Conservation (phyloP, 2,113 vertebrate genomes). For the Equus quagga region DNA sequence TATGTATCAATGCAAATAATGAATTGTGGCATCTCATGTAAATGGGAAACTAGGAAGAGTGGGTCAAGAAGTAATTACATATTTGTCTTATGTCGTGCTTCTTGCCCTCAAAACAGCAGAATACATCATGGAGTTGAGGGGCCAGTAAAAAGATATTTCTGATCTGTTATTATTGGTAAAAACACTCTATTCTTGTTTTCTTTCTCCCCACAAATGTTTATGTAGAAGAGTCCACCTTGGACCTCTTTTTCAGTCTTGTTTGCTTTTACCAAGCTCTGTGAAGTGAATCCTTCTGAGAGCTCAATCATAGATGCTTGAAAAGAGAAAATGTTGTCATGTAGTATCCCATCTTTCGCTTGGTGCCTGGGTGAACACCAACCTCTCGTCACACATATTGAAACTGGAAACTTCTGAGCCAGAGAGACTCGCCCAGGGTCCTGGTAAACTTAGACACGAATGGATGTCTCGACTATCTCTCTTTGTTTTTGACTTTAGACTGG, state of each 20-base stretch:
- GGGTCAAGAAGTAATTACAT: conserved; percentile 90
- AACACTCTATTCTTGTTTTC: neutral
- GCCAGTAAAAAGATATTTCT: conserved; percentile 60
- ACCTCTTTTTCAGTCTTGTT: neutral
- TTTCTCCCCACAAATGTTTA: neutral
- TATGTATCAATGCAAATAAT: conserved; percentile 90
- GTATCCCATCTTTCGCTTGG: neutral
- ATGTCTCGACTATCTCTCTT: neutral
- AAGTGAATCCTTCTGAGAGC: neutral
- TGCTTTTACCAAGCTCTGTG: neutral
- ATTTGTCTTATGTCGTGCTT: conserved; percentile 90
- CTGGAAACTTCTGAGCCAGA: neutral
- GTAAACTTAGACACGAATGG: neutral
- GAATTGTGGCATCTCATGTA: conserved; percentile 88
- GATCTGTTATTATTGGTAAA: conserved; percentile 69
- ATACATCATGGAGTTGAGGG: conserved; percentile 72
- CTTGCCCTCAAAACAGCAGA: conserved; percentile 85
- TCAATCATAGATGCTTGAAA: neutral
- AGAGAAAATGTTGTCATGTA: neutral
- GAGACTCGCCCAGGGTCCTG: neutral
- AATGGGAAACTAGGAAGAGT: conserved; percentile 87
- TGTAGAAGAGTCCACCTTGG: neutral
- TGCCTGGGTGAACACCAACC: neutral
- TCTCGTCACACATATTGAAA: neutral
- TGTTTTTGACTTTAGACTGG: neutral